Evolutionary conservation across 64 coral and sea anemone species (phyloP), one percentile per base, ranked within the genome.

Genomic region (Pocillopora damicornis): DNA sequence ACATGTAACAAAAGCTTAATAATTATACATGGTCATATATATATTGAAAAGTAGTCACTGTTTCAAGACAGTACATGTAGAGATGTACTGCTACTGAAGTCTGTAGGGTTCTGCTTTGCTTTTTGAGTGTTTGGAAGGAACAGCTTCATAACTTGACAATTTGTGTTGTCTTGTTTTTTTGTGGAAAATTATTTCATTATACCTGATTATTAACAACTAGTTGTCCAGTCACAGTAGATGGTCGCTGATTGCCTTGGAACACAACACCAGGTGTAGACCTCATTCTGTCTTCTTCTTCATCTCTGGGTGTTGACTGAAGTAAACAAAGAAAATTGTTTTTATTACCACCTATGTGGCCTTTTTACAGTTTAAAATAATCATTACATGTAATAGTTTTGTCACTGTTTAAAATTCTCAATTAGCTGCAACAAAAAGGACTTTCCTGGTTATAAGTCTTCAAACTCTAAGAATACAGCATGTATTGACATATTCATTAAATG

Each of bases 291-390:
- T 77, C 86, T 18, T 74, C 65, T 2, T 87, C 83, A 61, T 60
- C 83, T 80, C 83, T 76, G n/a, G 90, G 90, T 61, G 90, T 92
- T 72, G 90, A 92, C 90, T 92, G 63, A 65, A 64, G 10, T 42
- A 9, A 73, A 58, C 10, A 88, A 37, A n/a, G 14, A 15, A 15
- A 26, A 34, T 16, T 25, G 42, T 78, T 38, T 13, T 20, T 14
- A 78, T 15, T 22, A 51, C 42, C 7, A 51, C 42, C 42, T 51
- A 7, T 51, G 42, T 51, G 42, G 2, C 42, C 42, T 7, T 51
- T 0, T 51, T 51, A 51, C 42, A 51, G 15, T 78, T 11, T 13
- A 45, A 16, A 57, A 78, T 2, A 78, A 16, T 37, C 16, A 56
- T 38, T 45, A 56, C 12, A 78, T 9, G 76, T 37, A 56, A 78